Evolutionary conservation across 1,140 invertebrate species (phyloP).

Genomic region (Wasmannia auropunctata): DNA sequence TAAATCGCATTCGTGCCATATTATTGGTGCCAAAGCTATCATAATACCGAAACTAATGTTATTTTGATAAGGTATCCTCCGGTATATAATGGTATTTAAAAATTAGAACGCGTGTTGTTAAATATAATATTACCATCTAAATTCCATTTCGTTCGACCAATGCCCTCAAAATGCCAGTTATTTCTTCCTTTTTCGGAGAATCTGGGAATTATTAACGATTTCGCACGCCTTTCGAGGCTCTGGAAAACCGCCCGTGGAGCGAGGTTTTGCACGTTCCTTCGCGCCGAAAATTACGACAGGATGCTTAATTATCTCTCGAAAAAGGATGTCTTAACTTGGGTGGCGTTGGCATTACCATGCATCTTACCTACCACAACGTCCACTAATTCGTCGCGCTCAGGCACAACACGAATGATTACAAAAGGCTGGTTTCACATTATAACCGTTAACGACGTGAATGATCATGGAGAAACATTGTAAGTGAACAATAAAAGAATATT

Average conservation of each 20-base stretch:
- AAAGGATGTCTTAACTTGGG: slow-evolving; percentile 16
- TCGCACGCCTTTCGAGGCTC: slow-evolving; percentile 9
- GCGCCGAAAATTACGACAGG: slow-evolving; percentile 65
- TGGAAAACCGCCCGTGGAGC: slow-evolving; percentile 53
- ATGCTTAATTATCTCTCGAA: slow-evolving; percentile 64
- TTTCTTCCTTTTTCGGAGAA: background rate
- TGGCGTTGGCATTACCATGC: slow-evolving; percentile 45
- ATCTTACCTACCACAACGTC: slow-evolving; percentile 69
- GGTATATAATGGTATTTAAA: background rate
- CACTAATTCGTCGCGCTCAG: slow-evolving; percentile 60
- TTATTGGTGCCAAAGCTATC: background rate
- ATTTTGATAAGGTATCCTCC: background rate
- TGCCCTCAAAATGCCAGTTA: background rate
- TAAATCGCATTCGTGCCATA: background rate
- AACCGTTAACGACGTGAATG: slow-evolving; percentile 19
- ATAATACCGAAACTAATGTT: slow-evolving; percentile 7
- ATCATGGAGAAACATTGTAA: background rate
- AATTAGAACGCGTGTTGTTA: background rate
- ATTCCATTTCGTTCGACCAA: background rate
- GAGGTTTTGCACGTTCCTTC: slow-evolving; percentile 53
- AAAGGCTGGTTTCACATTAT: slow-evolving; percentile 28
- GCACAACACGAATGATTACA: slow-evolving; percentile 22
- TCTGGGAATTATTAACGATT: slow-evolving; percentile 64
- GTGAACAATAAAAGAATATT: background rate
- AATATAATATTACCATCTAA: slow-evolving; percentile 4